These are phyloP conservation scores for Oegoconia quadripuncta DNA, from an alignment of 2,888 invertebrate species.

Conservation along the genomic window DNA sequence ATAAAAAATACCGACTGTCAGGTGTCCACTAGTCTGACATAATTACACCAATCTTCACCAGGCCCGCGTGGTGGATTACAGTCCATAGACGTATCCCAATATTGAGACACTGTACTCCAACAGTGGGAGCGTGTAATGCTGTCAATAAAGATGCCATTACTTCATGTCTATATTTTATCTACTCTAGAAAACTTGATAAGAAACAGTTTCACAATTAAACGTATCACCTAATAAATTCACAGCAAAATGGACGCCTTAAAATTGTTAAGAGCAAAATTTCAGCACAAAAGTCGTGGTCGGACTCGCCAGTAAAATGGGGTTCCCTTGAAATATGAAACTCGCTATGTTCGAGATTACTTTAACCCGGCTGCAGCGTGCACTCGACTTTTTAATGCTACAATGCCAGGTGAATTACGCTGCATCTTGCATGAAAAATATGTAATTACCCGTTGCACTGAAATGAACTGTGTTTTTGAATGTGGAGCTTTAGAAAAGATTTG, in stretches of 20 bases:
- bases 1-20: too few species aligned
- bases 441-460: neutral
- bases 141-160: too few species aligned
- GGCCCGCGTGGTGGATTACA: too few species aligned
- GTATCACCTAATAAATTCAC: neutral
- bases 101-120: too few species aligned
- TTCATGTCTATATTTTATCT: too few species aligned
- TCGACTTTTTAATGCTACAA: constrained; percentile 24
- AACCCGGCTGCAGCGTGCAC: constrained; percentile 5
- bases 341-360: constrained; percentile 31
- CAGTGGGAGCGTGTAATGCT: too few species aligned
- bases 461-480: too few species aligned
- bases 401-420: constrained; percentile 20
- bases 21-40: too few species aligned
- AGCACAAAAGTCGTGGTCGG: constrained; percentile 24
- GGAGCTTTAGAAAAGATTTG: too few species aligned
- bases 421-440: neutral
- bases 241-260: constrained; percentile 11
- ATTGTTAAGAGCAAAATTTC: constrained; percentile 10
- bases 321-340: constrained; percentile 38
- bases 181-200: too few species aligned
- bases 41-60: too few species aligned
- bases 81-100: too few species aligned
- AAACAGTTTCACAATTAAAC: neutral
- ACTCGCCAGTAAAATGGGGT: constrained; percentile 29